Conservation (phyloP, 2,888 invertebrate genomes). For the Argyresthia goedartella region DNA sequence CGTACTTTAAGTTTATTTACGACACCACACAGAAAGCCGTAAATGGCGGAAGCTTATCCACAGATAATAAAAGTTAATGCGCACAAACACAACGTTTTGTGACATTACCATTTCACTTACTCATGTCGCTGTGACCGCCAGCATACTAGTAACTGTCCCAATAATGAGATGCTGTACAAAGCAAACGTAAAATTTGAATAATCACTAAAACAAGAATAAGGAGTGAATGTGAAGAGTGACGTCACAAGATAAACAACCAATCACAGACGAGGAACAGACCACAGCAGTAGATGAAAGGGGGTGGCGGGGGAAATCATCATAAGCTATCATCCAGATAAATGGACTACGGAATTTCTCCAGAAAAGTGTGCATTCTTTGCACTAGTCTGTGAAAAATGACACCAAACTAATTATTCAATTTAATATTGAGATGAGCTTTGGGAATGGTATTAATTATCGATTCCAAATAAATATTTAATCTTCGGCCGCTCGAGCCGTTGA, state of each 20-base stretch:
- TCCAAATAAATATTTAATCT: slow-evolving; percentile 18
- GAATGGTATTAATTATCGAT: slow-evolving; percentile 5
- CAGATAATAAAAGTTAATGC: too few species aligned
- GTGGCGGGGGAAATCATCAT: not conserved
- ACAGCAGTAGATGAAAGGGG: too few species aligned
- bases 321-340: not conserved
- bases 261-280: too few species aligned
- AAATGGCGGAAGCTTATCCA: too few species aligned
- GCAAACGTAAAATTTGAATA: not conserved
- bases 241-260: too few species aligned
- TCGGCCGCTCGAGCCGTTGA: slow-evolving; percentile 17
- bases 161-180: not conserved
- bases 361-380: slow-evolving; percentile 54
- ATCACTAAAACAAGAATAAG: not conserved
- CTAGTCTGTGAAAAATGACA: slow-evolving; percentile 51
- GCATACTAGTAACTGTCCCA: not conserved
- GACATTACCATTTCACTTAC: not conserved
- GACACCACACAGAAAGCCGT: too few species aligned
- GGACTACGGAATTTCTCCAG: slow-evolving; percentile 37
- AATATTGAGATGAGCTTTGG: too few species aligned
- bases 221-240: too few species aligned
- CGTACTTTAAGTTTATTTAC: too few species aligned
- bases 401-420: slow-evolving; percentile 29
- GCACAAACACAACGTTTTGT: not conserved
- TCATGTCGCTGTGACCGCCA: not conserved